A percentile compares a stretch with the other conserved stretches of the same genome.
Evolutionary conservation across 35 echinoderm and acorn worm genomes (phyloP).

Genomic region (Diadema setosum): DNA sequence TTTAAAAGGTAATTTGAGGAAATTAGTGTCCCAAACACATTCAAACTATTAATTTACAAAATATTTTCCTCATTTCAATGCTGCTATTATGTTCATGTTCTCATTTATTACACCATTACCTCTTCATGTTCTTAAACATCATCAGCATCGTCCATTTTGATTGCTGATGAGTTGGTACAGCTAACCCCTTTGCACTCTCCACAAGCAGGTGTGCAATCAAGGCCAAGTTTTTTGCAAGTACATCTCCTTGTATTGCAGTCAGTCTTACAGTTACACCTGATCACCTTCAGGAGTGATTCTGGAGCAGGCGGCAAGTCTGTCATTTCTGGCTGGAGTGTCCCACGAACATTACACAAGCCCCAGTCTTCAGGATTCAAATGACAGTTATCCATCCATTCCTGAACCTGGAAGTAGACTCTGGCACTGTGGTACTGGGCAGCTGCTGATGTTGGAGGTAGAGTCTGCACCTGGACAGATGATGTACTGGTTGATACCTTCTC

Average conservation of each 20-base stretch:
- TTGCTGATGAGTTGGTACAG: too few relatives aligned
- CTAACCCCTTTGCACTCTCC: conserved; percentile 25
- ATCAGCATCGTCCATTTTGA: too few relatives aligned
- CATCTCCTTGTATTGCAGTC: conserved; percentile 12
- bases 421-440: conserved; percentile 15
- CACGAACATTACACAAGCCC: neutral
- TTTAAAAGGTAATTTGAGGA: too few relatives aligned
- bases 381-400: conserved; percentile 7
- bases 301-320: conserved; percentile 3
- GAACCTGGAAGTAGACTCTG: conserved; percentile 20
- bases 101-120: too few relatives aligned
- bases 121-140: too few relatives aligned
- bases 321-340: neutral
- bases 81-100: too few relatives aligned
- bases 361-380: neutral
- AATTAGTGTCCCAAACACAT: too few relatives aligned
- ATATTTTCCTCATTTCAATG: too few relatives aligned
- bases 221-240: conserved; percentile 30
- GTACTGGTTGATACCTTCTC: too few relatives aligned
- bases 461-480: too few relatives aligned
- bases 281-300: neutral
- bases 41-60: too few relatives aligned
- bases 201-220: conserved; percentile 34
- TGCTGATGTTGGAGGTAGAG: conserved; percentile 27
- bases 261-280: conserved; percentile 35